A percentile compares a stretch with the other conserved stretches of the same genome.
Conservation (phyloP, 2,797 vertebrate species). For the Tenualosa ilisha region DNA sequence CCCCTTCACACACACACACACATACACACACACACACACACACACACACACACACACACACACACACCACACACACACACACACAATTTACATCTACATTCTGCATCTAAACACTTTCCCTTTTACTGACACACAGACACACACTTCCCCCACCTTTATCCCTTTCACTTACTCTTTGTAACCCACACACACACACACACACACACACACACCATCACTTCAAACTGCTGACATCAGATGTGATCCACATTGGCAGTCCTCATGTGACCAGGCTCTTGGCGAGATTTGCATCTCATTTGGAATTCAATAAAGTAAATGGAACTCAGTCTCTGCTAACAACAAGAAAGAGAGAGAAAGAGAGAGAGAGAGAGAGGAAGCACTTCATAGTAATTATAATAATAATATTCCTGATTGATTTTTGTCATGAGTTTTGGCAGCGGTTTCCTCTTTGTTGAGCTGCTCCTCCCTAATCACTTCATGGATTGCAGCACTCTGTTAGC, state of each 20-base stretch:
- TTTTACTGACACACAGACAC: conserved; percentile 10
- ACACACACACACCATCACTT: conserved; percentile 54
- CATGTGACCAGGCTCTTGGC: conserved; percentile 55
- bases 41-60: conserved; percentile 32
- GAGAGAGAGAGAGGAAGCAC: background rate
- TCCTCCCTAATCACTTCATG: conserved; percentile 31
- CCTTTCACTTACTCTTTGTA: conserved; percentile 33
- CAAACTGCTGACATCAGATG: conserved; percentile 77
- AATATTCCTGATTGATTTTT: conserved; percentile 42
- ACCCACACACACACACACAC: conserved; percentile 21
- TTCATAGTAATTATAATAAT: conserved; percentile 48
- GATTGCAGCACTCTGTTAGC: conserved; percentile 31
- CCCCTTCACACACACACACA: conserved; percentile 13
- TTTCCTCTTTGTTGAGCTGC: conserved; percentile 7
- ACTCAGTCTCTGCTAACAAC: conserved; percentile 61
- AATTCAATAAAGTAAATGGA: conserved; percentile 73
- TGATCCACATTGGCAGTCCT: conserved; percentile 67
- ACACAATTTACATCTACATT: background rate
- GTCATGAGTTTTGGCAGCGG: conserved; percentile 21
- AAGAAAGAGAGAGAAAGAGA: conserved; percentile 12
- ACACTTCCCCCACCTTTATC: conserved; percentile 26
- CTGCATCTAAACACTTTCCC: too few relatives aligned
- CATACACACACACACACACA: conserved; percentile 9
- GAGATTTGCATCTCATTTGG: conserved; percentile 77
- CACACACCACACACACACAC: too few relatives aligned